Evolutionary conservation across 2,113 vertebrate species (phyloP), one percentile per base, ranked within the genome.

Genomic region (Ameiurus melas): DNA sequence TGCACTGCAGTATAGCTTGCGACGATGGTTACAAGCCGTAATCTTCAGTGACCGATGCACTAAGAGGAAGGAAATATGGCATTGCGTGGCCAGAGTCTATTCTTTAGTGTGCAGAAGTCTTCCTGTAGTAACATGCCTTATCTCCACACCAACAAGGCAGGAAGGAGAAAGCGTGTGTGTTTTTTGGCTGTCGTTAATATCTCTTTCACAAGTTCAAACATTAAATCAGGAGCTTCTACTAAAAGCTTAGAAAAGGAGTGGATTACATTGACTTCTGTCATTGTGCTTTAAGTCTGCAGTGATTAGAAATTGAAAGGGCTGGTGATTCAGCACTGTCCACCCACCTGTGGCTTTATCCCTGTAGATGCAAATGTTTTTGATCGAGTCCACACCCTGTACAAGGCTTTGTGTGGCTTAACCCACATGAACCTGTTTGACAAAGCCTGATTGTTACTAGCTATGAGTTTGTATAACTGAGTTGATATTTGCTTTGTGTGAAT

Each of bases 61-160:
- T 9, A 19, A 64, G 47, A 47, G 17, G 55, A 83, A 88, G 71
- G 47, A 80, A 84, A 43, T 22, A 22, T 53, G 30, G n/a, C 60
- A 25, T 51, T 73, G 51, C 20, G 16, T n/a, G 53, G 36, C 53
- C 33, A 47, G 62, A 16, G 43, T 66, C 33, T 30, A 75, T 57
- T 13, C 51, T 68, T 70, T 68, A 75, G 27, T 87, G 55, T 85
- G 83, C 20, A 55, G 77, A 51, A 57, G 86, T 77, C 83, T 91
- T 93, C 91, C 90, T 90, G 88, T 66, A 87, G 53, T 83, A 90
- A 62, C 90, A 92, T 91, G 70, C 75, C 55, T 91, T 87, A 89
- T 92, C 88, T 83, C 30, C 64, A 60, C 53, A 70, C 77, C 77
- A 70, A 88, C 30, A 88, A 47, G 3, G 39, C 27, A 83, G 79